Evolutionary conservation across 2,797 vertebrate genomes (phyloP).

Genomic region (Clarias platycephalus): DNA sequence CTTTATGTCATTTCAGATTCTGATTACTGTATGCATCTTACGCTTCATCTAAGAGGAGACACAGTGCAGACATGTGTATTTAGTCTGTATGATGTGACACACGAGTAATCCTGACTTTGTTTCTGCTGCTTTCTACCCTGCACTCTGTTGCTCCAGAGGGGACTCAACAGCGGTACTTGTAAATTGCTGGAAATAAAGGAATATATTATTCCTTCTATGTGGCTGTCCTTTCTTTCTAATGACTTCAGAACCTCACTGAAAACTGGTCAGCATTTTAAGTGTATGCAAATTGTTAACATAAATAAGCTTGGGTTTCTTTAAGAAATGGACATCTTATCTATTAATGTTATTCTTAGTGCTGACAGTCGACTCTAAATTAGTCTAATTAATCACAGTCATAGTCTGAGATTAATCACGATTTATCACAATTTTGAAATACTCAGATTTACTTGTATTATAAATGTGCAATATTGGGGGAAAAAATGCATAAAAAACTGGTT

Average conservation of each 20-base stretch:
- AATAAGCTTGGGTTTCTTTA: neutral
- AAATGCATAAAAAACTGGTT: no score
- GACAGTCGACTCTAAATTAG: no score
- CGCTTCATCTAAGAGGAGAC: neutral
- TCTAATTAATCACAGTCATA: no score
- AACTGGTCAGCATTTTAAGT: neutral
- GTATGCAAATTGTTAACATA: neutral
- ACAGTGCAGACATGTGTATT: neutral
- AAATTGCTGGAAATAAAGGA: conserved; percentile 80
- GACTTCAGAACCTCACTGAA: neutral
- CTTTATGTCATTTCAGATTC: neutral
- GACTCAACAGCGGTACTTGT: conserved; percentile 69
- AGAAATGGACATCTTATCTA: neutral
- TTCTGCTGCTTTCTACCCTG: conserved; percentile 47
- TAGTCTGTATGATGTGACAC: neutral
- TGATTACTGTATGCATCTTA: conserved; percentile 1
- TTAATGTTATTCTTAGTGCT: neutral
- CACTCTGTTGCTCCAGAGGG: conserved; percentile 60
- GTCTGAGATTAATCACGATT: no score
- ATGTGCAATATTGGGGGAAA: no score
- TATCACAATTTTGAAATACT: no score
- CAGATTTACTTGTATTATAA: no score
- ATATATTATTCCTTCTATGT: conserved; percentile 72
- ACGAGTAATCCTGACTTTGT: neutral
- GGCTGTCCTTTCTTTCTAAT: conserved; percentile 22